phyloP scores from a whole-genome alignment of 2,888 invertebrate species.

The Geophilus truncorum region DNA sequence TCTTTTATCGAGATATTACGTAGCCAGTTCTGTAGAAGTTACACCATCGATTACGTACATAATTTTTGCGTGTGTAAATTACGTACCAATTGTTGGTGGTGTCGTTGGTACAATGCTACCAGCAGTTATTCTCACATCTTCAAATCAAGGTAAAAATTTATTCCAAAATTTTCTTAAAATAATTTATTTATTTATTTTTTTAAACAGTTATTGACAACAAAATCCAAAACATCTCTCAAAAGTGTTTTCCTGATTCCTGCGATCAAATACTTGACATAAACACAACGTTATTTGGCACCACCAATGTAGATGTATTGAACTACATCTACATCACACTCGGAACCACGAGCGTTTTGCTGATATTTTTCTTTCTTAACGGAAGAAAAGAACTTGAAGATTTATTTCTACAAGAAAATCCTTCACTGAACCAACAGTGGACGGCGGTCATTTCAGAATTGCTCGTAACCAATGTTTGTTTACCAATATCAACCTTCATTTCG shows the following conservation, averaged over 20 bases:
- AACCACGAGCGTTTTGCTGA: neutral
- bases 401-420: neutral
- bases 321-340: neutral
- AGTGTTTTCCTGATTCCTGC: too few relatives aligned
- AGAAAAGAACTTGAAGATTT: neutral
- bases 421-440: neutral
- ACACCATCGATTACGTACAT: neutral
- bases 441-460: neutral
- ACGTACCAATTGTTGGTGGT: neutral
- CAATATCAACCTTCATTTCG: neutral
- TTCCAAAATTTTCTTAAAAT: too few relatives aligned
- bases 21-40: neutral
- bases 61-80: neutral
- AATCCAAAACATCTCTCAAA: too few relatives aligned
- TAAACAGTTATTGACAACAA: too few relatives aligned
- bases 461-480: neutral
- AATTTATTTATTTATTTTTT: too few relatives aligned
- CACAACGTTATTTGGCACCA: neutral
- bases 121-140: neutral
- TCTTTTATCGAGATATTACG: neutral
- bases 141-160: neutral
- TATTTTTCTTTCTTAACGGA: neutral
- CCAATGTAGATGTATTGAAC: neutral
- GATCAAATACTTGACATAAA: too few relatives aligned
- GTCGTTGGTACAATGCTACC: neutral